Evolutionary conservation across 2,113 vertebrate genomes (phyloP), one percentile per base, ranked within the genome.

Genomic region (Psephotus haematonotus): DNA sequence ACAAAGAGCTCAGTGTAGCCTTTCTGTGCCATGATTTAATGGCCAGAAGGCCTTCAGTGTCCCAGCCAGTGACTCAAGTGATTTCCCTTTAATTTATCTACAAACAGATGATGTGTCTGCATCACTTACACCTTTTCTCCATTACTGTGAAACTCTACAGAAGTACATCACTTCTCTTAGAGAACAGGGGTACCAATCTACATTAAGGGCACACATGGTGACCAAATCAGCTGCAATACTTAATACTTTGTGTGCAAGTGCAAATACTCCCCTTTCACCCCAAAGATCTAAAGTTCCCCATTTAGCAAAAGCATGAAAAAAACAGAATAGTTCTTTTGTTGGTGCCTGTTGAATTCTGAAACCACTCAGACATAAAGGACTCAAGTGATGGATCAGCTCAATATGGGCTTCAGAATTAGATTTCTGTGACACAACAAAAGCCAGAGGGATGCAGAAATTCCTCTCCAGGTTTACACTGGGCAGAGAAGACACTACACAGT

Each of bases 31-130:
- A 0, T 2, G 41, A 16, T 35, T 74, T 44, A 19, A 28, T 1
- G 33, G 1, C n/a, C 0, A 0, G 0, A 37, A 62, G 43, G 6
- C 11, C 16, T 44, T 18, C 52, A 8, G 46, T 7, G 18, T 27
- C 60, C 23, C 71, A 69, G 29, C 24, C 57, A 13, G n/a, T 43
- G 33, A 68, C 16, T 27, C 7, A 46, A 0, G 11, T 64, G 41
- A 53, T 60, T 33, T n/a, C 57, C 24, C 46, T 64, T 17, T 22
- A 9, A 19, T 76, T 93, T 28, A 14, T 7, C 35, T 24, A 3
- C 76, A 3, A 28, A 10, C 1, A 22, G 28, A 9, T 15, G 11
- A 10, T 39, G 9, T 3, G 28, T 5, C 18, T 27, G 28, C 41
- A 63, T 16, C 57, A 5, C 49, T 81, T 23, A 31, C 23, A 33